Conservation (phyloP, 2,113 vertebrate species). For the Pseudorectes ferrugineus region DNA sequence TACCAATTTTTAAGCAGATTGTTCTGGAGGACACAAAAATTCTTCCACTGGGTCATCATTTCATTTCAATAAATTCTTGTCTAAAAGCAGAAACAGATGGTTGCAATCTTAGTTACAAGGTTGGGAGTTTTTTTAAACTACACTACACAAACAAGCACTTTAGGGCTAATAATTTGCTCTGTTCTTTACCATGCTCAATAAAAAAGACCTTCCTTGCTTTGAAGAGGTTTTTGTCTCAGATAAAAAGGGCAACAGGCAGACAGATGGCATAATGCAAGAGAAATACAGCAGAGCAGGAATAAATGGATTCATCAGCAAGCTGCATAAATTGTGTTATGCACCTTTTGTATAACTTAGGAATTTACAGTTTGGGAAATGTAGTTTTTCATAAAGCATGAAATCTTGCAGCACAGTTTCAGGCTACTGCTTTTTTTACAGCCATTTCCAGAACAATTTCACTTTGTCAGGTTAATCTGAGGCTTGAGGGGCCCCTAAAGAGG, state of each 20-base stretch:
- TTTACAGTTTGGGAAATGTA: background rate
- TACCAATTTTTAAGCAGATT: background rate
- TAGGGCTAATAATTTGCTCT: background rate
- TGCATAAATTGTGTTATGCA: background rate
- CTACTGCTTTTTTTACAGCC: background rate
- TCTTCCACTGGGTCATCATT: background rate
- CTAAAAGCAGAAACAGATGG: background rate
- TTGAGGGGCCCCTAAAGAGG: background rate
- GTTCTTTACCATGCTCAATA: background rate
- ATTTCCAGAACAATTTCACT: background rate
- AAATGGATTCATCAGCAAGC: background rate
- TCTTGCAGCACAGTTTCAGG: background rate
- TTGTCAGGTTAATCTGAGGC: background rate
- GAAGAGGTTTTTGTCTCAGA: background rate
- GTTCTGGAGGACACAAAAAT: background rate
- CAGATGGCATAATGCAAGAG: background rate
- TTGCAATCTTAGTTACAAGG: background rate
- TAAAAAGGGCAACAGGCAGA: background rate
- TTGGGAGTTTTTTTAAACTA: background rate
- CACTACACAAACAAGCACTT: background rate
- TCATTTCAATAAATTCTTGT: background rate
- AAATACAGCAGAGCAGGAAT: background rate
- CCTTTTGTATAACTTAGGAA: background rate
- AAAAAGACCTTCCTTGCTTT: background rate
- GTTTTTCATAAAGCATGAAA: background rate